phyloP scores from a whole-genome alignment of 1,140 invertebrate species.

The Nasonia vitripennis region DNA sequence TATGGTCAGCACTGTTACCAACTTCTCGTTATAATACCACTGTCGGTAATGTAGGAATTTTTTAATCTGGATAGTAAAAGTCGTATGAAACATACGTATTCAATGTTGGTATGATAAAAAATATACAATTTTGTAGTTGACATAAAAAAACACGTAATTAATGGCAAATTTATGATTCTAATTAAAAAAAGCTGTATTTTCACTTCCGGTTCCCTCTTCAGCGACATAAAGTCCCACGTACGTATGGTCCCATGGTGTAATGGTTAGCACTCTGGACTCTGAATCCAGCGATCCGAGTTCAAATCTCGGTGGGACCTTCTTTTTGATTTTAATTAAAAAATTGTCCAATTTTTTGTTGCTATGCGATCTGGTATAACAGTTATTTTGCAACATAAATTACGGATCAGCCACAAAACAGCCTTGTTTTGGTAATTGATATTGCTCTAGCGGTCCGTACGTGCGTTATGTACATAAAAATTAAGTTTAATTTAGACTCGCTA shows the following conservation, averaged over 20 bases:
- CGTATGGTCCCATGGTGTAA: conserved; percentile 70
- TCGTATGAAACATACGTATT: neutral
- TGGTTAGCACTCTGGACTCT: conserved; percentile 82
- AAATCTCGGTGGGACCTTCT: conserved; percentile 78
- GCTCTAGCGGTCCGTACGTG: too few species aligned
- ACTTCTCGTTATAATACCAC: neutral
- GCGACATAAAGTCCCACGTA: neutral
- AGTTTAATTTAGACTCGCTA: too few species aligned
- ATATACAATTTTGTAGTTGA: neutral
- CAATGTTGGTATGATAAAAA: neutral
- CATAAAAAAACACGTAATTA: conserved; percentile 12
- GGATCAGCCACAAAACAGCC: too few species aligned
- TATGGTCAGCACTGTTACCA: too few species aligned
- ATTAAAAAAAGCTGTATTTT: conserved; percentile 31
- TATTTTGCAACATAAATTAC: too few species aligned
- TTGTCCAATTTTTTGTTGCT: neutral
- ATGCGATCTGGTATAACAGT: neutral
- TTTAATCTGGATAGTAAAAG: conserved; percentile 15
- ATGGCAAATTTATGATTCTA: neutral
- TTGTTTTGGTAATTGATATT: too few species aligned
- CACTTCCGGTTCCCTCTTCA: neutral
- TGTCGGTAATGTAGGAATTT: conserved; percentile 3
- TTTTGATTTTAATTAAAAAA: conserved; percentile 39
- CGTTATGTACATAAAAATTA: too few species aligned
- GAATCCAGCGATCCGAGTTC: conserved; percentile 87